Conservation (phyloP, 2,888 invertebrate species). For the Coelogynopora nodosa region DNA sequence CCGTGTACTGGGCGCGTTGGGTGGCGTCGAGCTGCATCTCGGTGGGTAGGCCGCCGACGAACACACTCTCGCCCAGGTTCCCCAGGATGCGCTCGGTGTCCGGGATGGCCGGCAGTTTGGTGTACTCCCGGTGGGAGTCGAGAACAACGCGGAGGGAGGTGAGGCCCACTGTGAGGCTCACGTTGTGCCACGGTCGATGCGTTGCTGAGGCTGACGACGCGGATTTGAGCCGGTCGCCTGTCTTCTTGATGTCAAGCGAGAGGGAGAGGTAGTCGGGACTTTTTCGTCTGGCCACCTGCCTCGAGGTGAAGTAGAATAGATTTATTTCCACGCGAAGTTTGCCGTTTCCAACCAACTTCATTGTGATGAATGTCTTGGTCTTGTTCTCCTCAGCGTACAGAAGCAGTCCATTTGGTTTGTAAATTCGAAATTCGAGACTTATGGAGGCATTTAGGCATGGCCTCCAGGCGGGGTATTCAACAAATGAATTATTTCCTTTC, state of each 20-base stretch:
- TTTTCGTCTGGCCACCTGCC: neutral
- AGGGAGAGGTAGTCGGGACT: neutral
- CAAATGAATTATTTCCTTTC: conserved; percentile 16
- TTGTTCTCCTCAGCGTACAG: conserved; percentile 33
- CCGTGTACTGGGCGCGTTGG: neutral
- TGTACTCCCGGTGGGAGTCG: neutral
- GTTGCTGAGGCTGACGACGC: neutral
- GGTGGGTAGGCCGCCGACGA: conserved; percentile 21
- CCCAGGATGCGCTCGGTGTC: neutral
- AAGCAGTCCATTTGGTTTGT: conserved; percentile 7
- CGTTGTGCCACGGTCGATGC: neutral
- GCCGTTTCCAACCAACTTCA: conserved; percentile 21
- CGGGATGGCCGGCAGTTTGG: neutral
- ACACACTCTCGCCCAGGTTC: neutral
- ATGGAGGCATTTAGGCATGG: conserved; percentile 23
- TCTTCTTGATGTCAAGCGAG: neutral
- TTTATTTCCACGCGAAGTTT: conserved; percentile 12
- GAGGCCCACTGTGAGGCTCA: neutral
- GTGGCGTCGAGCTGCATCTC: neutral
- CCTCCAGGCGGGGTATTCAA: conserved; percentile 30
- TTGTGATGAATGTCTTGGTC: neutral
- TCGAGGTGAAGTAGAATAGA: neutral
- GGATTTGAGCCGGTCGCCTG: neutral
- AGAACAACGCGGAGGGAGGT: neutral
- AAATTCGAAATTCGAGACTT: conserved; percentile 8